phyloP scores from a whole-genome alignment of 2,888 invertebrate species.

The Sicus ferrugineus region DNA sequence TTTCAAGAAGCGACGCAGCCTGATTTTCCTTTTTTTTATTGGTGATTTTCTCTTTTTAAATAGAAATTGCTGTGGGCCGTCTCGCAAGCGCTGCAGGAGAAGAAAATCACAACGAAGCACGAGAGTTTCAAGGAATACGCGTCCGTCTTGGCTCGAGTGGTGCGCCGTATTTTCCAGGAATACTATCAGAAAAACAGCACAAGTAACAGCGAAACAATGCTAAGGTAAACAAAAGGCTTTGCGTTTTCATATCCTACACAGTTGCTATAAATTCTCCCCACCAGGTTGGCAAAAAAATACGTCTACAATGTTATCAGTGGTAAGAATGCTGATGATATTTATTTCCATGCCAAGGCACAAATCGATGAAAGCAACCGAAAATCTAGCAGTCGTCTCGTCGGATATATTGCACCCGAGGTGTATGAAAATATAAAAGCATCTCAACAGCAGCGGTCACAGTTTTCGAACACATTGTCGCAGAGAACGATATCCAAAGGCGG shows the following conservation, averaged over 20 bases:
- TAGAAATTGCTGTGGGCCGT: slow-evolving; percentile 84
- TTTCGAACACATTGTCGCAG: slow-evolving; percentile 37
- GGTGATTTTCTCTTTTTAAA: slow-evolving; percentile 62
- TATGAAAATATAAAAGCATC: slow-evolving; percentile 54
- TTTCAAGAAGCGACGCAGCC: background rate
- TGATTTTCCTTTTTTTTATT: slow-evolving; percentile 18
- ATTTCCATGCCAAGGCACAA: slow-evolving; percentile 55
- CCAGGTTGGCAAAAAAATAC: slow-evolving; percentile 72
- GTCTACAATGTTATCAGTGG: slow-evolving; percentile 73
- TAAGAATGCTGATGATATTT: slow-evolving; percentile 72
- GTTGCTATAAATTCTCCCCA: too few species aligned
- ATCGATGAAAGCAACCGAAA: slow-evolving; percentile 52
- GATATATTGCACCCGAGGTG: slow-evolving; percentile 62
- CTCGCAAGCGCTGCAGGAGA: slow-evolving; percentile 75
- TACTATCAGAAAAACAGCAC: slow-evolving; percentile 70
- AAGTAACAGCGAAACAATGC: slow-evolving; percentile 80
- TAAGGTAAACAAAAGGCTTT: slow-evolving; percentile 65
- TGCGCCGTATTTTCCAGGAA: slow-evolving; percentile 72
- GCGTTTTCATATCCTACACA: background rate
- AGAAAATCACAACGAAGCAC: slow-evolving; percentile 73
- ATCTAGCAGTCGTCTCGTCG: slow-evolving; percentile 52
- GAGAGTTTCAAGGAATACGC: slow-evolving; percentile 77
- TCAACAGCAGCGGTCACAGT: slow-evolving; percentile 36
- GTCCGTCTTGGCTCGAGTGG: slow-evolving; percentile 72
- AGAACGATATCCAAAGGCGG: slow-evolving; percentile 26